Evolutionary conservation across 2,888 invertebrate species (phyloP), one percentile per base, ranked within the genome.

Genomic region (Phlogophora meticulosa): DNA sequence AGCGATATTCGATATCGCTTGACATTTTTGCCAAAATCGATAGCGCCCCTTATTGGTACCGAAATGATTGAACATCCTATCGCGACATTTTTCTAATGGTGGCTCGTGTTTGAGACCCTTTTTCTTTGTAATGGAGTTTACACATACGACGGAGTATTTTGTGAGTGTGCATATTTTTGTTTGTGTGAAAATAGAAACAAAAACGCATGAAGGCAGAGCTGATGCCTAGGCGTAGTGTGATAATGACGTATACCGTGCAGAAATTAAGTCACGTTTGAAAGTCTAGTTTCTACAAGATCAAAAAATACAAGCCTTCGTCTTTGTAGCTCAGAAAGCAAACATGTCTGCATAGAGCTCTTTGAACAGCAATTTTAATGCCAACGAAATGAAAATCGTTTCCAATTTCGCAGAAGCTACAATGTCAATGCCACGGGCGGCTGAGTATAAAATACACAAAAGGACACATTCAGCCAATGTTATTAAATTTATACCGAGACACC

Each of bases 21-120:
- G 94, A 92, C 94, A 94, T 94, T 94, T 93, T 92, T 88, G 90
- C 91, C 91, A 92, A 94, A 95, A 95, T 95, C 95, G 95, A 95
- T 95, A 92, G 74, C 94, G 80, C 92, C 95, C 95, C 95, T 94
- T 94, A 95, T 95, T 94, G 95, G 95, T 93, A 93, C 85, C 94
- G 90, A 95, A 95, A 95, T 95, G 95, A 95, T 95, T 95, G 95
- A 95, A 95, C 94, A 94, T 95, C 94, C 94, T 94, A 95, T 94
- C 94, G 94, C 92, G 94, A 95, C 94, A 93, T 95, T 95, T 94
- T 95, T 95, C 94, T 95, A 95, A 95, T 95, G 95, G 95, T 89
- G 86, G 90, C 90, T 89, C 92, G 90, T 91, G 94, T 93, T 93
- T 91, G 92, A 91, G 93, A 92, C 94, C 95, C 94, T 92, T 95